phyloP scores from a whole-genome alignment of 2,113 vertebrate species.

The Sapayoa aenigma region DNA sequence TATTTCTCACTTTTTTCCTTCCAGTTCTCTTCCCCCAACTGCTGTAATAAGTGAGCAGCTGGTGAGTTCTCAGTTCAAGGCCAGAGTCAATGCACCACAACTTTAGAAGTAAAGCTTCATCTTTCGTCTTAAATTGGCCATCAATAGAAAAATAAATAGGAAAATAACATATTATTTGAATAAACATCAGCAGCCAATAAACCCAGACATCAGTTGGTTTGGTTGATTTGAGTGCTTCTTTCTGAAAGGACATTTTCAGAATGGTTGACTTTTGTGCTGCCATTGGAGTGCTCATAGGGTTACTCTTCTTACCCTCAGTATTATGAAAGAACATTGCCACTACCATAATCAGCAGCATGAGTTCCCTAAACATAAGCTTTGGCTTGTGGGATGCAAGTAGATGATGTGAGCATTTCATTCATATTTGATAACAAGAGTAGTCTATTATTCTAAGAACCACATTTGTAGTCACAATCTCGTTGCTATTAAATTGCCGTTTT shows the following conservation, averaged over 20 bases:
- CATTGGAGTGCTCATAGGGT: background rate
- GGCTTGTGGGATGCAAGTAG: background rate
- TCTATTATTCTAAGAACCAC: conserved; percentile 8
- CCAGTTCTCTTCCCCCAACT: background rate
- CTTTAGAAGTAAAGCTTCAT: background rate
- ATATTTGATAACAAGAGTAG: conserved; percentile 53
- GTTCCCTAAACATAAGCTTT: background rate
- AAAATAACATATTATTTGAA: background rate
- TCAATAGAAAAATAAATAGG: background rate
- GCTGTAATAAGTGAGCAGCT: background rate
- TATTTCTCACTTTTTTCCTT: background rate
- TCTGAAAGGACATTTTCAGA: conserved; percentile 7
- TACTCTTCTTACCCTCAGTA: background rate
- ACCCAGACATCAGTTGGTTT: background rate
- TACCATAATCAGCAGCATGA: background rate
- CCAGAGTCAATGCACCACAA: background rate
- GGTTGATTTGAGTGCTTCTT: background rate
- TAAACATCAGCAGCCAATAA: background rate
- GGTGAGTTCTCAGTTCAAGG: background rate
- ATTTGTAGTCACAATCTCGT: background rate
- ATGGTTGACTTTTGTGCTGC: background rate
- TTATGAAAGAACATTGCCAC: conserved; percentile 22
- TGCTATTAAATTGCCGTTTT: conserved; percentile 24
- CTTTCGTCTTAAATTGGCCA: background rate
- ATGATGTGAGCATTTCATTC: conserved; percentile 35